Conservation (phyloP, 2,888 invertebrate genomes). For the Coenonympha glycerion region DNA sequence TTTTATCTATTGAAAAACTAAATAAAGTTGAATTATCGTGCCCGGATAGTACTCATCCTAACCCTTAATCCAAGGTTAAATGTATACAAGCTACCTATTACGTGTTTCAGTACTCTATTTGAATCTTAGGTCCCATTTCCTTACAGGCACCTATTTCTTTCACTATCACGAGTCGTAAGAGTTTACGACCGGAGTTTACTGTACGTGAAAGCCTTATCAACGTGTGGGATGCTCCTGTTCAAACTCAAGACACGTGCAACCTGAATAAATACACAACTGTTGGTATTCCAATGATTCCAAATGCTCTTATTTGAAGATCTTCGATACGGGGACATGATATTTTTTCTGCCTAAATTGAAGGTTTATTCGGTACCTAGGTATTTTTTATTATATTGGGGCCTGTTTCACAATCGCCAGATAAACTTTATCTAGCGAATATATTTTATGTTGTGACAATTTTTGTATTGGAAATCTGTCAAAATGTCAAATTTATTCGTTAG, state of each 20-base stretch:
- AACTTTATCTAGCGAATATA: no score
- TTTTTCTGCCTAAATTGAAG: not conserved
- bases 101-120: not conserved
- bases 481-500: no score
- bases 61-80: no score
- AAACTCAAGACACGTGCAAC: not conserved
- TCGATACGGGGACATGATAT: not conserved
- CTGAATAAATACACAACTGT: not conserved
- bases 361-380: no score
- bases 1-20: no score
- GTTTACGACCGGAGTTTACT: not conserved
- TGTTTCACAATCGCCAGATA: no score
- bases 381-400: no score
- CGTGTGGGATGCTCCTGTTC: not conserved
- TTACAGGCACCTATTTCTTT: not conserved
- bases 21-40: no score
- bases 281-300: constrained; percentile 2
- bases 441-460: no score
- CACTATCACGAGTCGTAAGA: not conserved
- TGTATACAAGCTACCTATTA: not conserved
- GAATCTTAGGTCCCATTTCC: not conserved
- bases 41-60: no score
- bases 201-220: not conserved
- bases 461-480: no score
- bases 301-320: not conserved